Evolutionary conservation across 2,888 invertebrate species (phyloP).

Genomic region (Parnassius mnemosyne): DNA sequence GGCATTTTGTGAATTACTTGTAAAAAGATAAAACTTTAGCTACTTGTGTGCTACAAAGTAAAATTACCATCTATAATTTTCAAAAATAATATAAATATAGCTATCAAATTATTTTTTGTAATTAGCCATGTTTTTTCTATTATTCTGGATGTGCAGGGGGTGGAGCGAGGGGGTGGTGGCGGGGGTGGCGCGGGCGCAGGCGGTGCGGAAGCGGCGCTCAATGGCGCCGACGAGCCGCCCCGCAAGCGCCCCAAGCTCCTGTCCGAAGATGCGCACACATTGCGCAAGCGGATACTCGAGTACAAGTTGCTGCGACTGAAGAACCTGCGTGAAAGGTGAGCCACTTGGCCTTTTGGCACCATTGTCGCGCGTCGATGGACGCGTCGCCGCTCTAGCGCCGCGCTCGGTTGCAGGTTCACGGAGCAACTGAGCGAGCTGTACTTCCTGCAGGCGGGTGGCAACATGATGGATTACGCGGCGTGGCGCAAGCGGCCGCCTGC

Average conservation of each 20-base stretch:
- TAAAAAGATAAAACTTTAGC: no score
- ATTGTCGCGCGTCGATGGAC: slow-evolving; percentile 24
- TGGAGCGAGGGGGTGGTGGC: slow-evolving; percentile 50
- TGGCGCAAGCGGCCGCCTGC: slow-evolving; percentile 92
- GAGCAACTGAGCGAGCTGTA: slow-evolving; percentile 92
- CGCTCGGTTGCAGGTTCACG: slow-evolving; percentile 77
- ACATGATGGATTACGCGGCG: slow-evolving; percentile 92
- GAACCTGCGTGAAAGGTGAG: slow-evolving; percentile 83
- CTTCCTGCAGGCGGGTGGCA: slow-evolving; percentile 92
- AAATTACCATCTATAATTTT: no score
- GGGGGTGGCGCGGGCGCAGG: slow-evolving; percentile 38
- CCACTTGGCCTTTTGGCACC: not conserved
- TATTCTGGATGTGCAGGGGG: slow-evolving; percentile 45
- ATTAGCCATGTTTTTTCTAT: not conserved
- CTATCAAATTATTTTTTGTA: no score
- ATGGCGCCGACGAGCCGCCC: slow-evolving; percentile 57
- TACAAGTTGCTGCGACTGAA: slow-evolving; percentile 85
- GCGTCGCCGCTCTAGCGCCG: slow-evolving; percentile 29
- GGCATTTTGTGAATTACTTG: no score
- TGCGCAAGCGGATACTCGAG: slow-evolving; percentile 85
- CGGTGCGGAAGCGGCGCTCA: slow-evolving; percentile 41
- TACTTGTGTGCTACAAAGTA: no score
- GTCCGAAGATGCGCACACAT: slow-evolving; percentile 53
- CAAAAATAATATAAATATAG: no score
- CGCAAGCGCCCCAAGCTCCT: slow-evolving; percentile 52